phyloP scores from a whole-genome alignment of 2,888 invertebrate genomes.

The Agonopterix alstromeriana region DNA sequence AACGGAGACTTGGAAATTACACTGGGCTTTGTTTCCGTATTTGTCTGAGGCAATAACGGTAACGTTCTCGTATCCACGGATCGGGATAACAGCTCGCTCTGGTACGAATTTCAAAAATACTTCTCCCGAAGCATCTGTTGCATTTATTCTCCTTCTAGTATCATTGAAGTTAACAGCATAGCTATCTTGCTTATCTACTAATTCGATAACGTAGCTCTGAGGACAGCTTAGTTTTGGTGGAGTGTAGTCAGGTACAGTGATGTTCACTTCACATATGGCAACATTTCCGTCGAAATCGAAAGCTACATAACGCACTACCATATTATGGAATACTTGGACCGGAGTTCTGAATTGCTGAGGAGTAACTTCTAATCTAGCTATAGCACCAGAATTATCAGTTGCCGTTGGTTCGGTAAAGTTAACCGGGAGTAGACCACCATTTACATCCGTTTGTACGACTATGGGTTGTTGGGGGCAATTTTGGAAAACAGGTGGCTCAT shows the following conservation, averaged over 20 bases:
- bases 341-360: slow-evolving; percentile 95
- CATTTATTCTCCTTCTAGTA: slow-evolving; percentile 88
- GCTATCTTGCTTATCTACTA: slow-evolving; percentile 92
- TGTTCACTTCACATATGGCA: slow-evolving; percentile 97
- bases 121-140: slow-evolving; percentile 92
- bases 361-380: slow-evolving; percentile 94
- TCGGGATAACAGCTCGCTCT: slow-evolving; percentile 89
- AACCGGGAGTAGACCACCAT: slow-evolving; percentile 92
- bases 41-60: slow-evolving; percentile 93
- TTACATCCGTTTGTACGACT: slow-evolving; percentile 90
- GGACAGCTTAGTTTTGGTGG: slow-evolving; percentile 94
- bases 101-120: slow-evolving; percentile 89
- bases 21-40: slow-evolving; percentile 91
- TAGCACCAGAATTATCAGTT: slow-evolving; percentile 96
- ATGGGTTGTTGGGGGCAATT: slow-evolving; percentile 97
- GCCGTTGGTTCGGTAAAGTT: slow-evolving; percentile 96
- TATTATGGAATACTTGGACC: slow-evolving; percentile 91
- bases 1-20: slow-evolving; percentile 95
- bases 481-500: slow-evolving; percentile 97
- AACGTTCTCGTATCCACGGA: slow-evolving; percentile 93
- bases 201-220: slow-evolving; percentile 94
- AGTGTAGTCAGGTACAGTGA: slow-evolving; percentile 95
- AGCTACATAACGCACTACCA: slow-evolving; percentile 95
- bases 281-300: slow-evolving; percentile 98
- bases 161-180: slow-evolving; percentile 95